Percentiles rank a stretch among this genome's conserved stretches.
Conservation (phyloP, 2,888 invertebrate species). For the Anoncus sp. region DNA sequence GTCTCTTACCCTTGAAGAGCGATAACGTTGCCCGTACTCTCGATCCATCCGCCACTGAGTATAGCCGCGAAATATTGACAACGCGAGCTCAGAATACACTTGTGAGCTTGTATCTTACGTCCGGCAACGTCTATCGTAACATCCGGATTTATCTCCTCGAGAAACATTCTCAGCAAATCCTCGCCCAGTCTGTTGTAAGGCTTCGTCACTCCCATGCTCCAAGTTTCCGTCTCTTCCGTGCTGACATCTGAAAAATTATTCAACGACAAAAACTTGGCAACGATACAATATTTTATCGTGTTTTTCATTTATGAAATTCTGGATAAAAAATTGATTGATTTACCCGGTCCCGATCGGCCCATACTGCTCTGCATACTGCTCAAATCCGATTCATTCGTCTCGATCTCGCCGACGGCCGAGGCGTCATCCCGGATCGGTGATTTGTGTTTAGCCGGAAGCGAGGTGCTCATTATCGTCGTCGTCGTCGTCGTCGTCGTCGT, state of each 20-base stretch:
- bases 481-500: too few species aligned
- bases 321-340: conserved; percentile 60
- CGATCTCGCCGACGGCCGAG: conserved; percentile 1
- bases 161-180: conserved; percentile 95
- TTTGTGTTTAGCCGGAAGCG: conserved; percentile 77
- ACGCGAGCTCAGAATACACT: conserved; percentile 95
- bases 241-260: conserved; percentile 78
- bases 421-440: conserved; percentile 76
- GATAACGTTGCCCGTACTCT: conserved; percentile 92
- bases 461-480: conserved; percentile 80
- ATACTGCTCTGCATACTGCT: conserved; percentile 85
- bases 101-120: conserved; percentile 93
- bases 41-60: conserved; percentile 93
- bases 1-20: conserved; percentile 90
- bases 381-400: conserved; percentile 83
- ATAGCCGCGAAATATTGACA: conserved; percentile 97
- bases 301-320: too few species aligned
- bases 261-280: too few species aligned
- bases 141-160: conserved; percentile 95
- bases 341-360: conserved; percentile 83
- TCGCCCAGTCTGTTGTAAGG: conserved; percentile 88
- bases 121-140: conserved; percentile 94
- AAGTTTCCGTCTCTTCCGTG: conserved; percentile 84
- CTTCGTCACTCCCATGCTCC: conserved; percentile 79
- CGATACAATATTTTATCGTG: too few species aligned